Evolutionary conservation across 2,797 vertebrate species (phyloP).

Genomic region (Botia almorhae): DNA sequence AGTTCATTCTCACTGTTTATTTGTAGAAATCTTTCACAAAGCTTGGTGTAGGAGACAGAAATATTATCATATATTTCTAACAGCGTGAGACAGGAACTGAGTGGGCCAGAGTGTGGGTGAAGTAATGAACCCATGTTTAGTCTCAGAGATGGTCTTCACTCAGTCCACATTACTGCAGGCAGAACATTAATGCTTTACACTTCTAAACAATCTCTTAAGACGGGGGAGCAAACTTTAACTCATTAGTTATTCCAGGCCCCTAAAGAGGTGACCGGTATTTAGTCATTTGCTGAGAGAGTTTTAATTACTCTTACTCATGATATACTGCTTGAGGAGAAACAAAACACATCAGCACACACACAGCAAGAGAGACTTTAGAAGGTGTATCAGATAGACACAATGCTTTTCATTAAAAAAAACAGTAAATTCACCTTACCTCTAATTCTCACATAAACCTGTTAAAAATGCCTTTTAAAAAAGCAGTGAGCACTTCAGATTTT

Average conservation of each 20-base stretch:
- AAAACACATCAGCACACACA: neutral
- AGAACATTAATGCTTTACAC: constrained; percentile 21
- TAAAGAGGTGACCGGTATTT: constrained; percentile 11
- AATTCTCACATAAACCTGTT: neutral
- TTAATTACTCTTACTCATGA: constrained; percentile 21
- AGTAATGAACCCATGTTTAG: constrained; percentile 35
- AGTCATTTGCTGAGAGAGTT: constrained; percentile 21
- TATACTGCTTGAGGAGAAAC: neutral
- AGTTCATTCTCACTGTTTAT: neutral
- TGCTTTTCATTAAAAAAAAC: neutral
- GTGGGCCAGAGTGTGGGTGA: constrained; percentile 27
- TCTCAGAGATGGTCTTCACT: constrained; percentile 7
- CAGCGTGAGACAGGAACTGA: constrained; percentile 6
- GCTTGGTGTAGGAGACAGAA: constrained; percentile 20
- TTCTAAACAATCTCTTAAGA: constrained; percentile 18
- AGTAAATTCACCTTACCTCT: neutral
- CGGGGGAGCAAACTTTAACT: constrained; percentile 17
- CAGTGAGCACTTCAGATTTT: too few species aligned
- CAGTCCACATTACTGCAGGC: constrained; percentile 12
- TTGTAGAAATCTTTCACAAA: constrained; percentile 4
- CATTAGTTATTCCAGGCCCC: constrained; percentile 12
- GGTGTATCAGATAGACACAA: neutral
- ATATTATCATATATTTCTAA: constrained; percentile 30
- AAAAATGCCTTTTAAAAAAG: neutral
- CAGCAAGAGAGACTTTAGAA: neutral